Conservation (phyloP, 2,888 invertebrate species). For the Drosophila tripunctata region DNA sequence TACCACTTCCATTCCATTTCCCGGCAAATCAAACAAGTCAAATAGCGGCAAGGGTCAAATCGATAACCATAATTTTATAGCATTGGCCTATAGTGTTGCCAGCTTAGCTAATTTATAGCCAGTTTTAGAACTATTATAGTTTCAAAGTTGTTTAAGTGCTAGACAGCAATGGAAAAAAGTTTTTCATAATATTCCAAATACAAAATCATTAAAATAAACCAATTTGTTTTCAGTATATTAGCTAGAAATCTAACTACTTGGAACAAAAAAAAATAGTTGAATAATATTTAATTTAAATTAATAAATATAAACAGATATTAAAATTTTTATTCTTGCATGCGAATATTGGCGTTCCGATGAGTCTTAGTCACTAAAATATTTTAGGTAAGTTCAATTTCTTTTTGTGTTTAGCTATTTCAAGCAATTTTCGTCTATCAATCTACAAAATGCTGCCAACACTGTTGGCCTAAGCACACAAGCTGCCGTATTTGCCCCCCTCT, state of each 20-base stretch:
- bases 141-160: background rate
- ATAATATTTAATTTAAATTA: no score
- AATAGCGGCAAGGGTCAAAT: constrained; percentile 71
- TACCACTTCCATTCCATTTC: background rate
- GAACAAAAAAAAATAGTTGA: no score
- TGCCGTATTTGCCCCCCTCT: constrained; percentile 12
- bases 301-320: no score
- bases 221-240: no score
- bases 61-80: constrained; percentile 76
- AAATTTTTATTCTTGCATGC: no score
- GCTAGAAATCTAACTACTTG: no score
- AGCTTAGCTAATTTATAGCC: background rate
- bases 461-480: constrained; percentile 37
- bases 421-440: background rate
- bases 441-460: background rate
- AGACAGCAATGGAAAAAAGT: no score
- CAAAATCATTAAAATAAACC: no score
- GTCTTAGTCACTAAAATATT: no score
- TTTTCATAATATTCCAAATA: no score
- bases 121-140: background rate
- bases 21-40: constrained; percentile 65
- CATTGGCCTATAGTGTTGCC: constrained; percentile 23
- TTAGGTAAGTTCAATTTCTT: background rate
- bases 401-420: background rate
- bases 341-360: no score